phyloP scores from a whole-genome alignment of 92 coral and sea anemone species.

The Paragorgia papillata region DNA sequence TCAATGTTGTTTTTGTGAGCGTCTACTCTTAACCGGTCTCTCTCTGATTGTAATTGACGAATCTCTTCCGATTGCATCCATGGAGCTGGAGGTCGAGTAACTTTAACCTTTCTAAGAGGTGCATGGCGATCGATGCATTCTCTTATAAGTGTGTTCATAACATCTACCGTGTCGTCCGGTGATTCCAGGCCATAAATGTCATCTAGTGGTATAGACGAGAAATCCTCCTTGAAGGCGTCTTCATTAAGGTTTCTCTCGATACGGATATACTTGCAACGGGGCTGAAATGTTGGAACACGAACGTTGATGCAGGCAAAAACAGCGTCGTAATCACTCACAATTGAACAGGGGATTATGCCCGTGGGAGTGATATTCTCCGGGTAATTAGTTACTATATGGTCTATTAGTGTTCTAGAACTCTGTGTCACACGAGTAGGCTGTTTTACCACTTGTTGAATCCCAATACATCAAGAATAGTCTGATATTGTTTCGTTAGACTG shows the following conservation, averaged over 20 bases:
- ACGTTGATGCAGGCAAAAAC: conserved; percentile 58
- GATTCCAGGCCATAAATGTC: conserved; percentile 56
- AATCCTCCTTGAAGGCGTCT: conserved; percentile 47
- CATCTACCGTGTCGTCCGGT: conserved; percentile 43
- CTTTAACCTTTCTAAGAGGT: conserved; percentile 41
- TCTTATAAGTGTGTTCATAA: conserved; percentile 36
- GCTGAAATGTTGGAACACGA: conserved; percentile 56
- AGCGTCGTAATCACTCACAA: conserved; percentile 56
- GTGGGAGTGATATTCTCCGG: conserved; percentile 44
- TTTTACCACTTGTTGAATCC: conserved; percentile 41
- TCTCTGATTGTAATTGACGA: conserved; percentile 45
- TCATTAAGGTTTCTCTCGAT: conserved; percentile 37
- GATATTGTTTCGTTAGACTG: conserved; percentile 38
- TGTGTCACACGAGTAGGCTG: conserved; percentile 47
- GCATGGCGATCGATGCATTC: conserved; percentile 52
- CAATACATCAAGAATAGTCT: conserved; percentile 39
- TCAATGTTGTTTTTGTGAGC: conserved; percentile 31
- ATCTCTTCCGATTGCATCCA: conserved; percentile 47
- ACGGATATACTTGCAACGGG: conserved; percentile 55
- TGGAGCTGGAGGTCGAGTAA: conserved; percentile 53
- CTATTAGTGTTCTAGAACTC: conserved; percentile 53
- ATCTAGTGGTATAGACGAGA: conserved; percentile 54
- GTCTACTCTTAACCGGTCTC: conserved; percentile 25
- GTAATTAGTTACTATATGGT: conserved; percentile 53
- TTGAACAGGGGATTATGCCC: conserved; percentile 44